phyloP scores from a whole-genome alignment of 2,888 invertebrate species.

The Mamestra brassicae region DNA sequence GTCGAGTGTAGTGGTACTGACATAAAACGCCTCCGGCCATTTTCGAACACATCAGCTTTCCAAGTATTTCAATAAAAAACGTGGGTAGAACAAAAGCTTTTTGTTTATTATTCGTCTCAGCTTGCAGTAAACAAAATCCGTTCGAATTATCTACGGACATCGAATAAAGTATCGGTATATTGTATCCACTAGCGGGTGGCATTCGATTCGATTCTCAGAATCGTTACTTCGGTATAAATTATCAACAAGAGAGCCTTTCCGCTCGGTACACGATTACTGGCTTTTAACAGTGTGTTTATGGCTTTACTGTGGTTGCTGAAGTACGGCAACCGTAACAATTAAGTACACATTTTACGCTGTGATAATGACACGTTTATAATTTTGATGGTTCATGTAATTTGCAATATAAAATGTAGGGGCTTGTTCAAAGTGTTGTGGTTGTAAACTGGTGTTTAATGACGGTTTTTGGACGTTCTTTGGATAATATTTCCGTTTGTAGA shows the following conservation, averaged over 20 bases:
- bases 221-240: slow-evolving; percentile 42
- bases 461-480: background rate
- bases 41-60: background rate
- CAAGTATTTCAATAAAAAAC: slow-evolving; percentile 5
- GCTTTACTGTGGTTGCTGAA: slow-evolving; percentile 55
- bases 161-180: slow-evolving; percentile 12
- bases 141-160: background rate
- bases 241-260: slow-evolving; percentile 49
- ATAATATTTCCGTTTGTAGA: background rate
- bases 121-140: slow-evolving; percentile 5
- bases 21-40: background rate
- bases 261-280: slow-evolving; percentile 51
- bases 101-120: slow-evolving; percentile 1
- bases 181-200: slow-evolving; percentile 21
- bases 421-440: background rate
- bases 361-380: slow-evolving; percentile 61
- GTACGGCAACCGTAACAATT: slow-evolving; percentile 61
- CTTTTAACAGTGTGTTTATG: slow-evolving; percentile 66
- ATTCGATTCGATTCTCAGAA: slow-evolving; percentile 21
- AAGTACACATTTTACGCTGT: slow-evolving; percentile 53
- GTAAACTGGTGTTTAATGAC: slow-evolving; percentile 12
- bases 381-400: slow-evolving; percentile 49
- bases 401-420: slow-evolving; percentile 28
- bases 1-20: background rate
- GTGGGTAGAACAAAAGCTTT: background rate